Base-by-base conservation (phyloP, 64 coral and sea anemone genomes). In the Cladopsammia gracilis region DNA sequence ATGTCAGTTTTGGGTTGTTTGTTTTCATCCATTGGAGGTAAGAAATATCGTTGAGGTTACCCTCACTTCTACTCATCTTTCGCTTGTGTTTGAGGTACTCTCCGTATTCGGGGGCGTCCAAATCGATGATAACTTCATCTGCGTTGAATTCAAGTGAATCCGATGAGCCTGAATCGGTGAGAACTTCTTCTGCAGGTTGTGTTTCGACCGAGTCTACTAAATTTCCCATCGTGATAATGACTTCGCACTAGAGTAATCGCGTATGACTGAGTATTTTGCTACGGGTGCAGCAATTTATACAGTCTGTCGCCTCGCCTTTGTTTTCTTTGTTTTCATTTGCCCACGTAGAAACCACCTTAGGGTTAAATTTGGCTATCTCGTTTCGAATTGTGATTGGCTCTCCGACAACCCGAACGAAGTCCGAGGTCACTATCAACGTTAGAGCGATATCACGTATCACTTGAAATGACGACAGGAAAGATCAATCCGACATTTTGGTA, bases 1-100 rank as follows among this genome's bases (percentile, higher is more conserved):
- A 49, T 56, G 12, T 56, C 53, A 56, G 53, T 1, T 56, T 56
- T 12, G 12, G 7, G 53, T 67, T 83, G 80, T 83, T 83, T 20
- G 62, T 83, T 49, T 66, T 83, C 43, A 8, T 67, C 80, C 80
- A 83, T 19, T 83, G 16, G 0, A 83, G 61, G 43, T 83, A 83
- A 23, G 80, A 66, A 49, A 83, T 22, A 13, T 67, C 80, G 19
- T 83, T 22, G 18, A 83, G 60, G n/a, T 64, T 64, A 23, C 80
- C 80, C 62, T 83, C 80, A 60, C 80, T 83, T 47, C 62, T 47
- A 19, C 80, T 83, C 3, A 75, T 15, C 57, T 62, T 82, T 62
- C 59, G 18, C 48, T 66, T 83, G 14, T 68, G 60, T 22, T 49
- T 66, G 45, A 83, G 80, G 46, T 83, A 83, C 62, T 83, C 80